Conservation (phyloP, 2,888 invertebrate genomes). For the Tenthredo livida region DNA sequence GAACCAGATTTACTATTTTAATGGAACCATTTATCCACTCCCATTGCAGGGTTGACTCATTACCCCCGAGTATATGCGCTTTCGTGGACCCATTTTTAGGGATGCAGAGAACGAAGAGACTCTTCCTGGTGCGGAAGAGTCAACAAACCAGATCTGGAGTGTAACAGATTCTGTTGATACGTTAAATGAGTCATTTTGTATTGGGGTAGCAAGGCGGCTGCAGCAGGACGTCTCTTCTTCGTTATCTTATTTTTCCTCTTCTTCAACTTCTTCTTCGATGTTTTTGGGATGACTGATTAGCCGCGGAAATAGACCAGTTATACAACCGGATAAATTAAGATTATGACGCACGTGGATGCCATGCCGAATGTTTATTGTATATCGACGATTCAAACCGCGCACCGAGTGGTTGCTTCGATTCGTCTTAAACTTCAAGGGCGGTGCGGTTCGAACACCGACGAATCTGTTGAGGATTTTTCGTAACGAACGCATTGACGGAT, state of each 20-base stretch:
- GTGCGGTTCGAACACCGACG: not conserved
- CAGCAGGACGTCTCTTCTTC: not conserved
- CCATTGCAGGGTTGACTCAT: slow-evolving; percentile 10
- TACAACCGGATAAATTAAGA: slow-evolving; percentile 72
- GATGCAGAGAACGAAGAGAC: not conserved
- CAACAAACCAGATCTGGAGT: not conserved
- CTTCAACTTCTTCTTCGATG: not conserved
- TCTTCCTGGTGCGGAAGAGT: not conserved
- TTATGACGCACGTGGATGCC: slow-evolving; percentile 72
- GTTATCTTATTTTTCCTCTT: not conserved
- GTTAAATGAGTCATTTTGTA: not conserved
- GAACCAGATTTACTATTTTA: too few relatives aligned
- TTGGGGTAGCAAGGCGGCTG: not conserved
- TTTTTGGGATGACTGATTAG: slow-evolving; percentile 34
- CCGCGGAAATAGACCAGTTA: slow-evolving; percentile 70
- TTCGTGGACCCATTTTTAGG: too few relatives aligned
- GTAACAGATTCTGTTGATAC: not conserved
- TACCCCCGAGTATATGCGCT: not conserved
- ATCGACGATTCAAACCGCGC: slow-evolving; percentile 26
- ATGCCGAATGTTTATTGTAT: slow-evolving; percentile 69
- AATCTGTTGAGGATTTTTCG: too few relatives aligned
- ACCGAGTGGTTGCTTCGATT: not conserved
- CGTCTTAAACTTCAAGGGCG: slow-evolving; percentile 38
- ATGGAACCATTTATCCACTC: not conserved
- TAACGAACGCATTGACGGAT: too few relatives aligned